These are phyloP conservation scores for Ernsta delagoae DNA, from an alignment of 2,888 invertebrate genomes.

Conservation along the genomic window DNA sequence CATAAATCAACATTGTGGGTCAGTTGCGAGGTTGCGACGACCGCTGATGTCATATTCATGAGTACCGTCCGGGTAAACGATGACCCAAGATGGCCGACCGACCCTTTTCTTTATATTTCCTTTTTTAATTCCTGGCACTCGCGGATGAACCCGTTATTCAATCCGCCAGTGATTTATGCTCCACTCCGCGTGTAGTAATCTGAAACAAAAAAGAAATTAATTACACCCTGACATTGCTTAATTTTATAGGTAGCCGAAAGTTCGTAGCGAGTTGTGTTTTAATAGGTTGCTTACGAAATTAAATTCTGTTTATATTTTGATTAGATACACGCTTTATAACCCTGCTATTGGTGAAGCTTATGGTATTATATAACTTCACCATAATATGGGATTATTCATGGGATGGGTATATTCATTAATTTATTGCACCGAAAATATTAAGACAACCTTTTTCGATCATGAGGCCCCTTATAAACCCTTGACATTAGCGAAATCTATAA, in stretches of 20 bases:
- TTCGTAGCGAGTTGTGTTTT: conserved; percentile 17
- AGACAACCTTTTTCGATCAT: too few species aligned
- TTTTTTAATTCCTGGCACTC: conserved; percentile 53
- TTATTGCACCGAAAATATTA: too few species aligned
- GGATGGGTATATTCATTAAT: too few species aligned
- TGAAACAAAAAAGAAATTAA: conserved; percentile 63
- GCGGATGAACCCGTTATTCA: conserved; percentile 44
- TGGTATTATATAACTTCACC: too few species aligned
- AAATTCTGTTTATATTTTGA: conserved; percentile 21
- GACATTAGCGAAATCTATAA: too few species aligned
- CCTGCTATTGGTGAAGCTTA: too few species aligned
- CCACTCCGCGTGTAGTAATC: conserved; percentile 47
- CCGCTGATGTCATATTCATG: conserved; percentile 81
- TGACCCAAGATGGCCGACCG: conserved; percentile 45
- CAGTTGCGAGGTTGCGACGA: conserved; percentile 50
- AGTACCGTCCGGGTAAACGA: conserved; percentile 51
- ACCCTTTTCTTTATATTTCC: conserved; percentile 61
- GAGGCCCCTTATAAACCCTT: too few species aligned
- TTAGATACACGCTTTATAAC: background rate
- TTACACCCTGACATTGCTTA: conserved; percentile 31
- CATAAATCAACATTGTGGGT: conserved; percentile 73
- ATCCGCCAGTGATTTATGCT: conserved; percentile 57
- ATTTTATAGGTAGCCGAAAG: conserved; percentile 27
- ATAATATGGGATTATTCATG: too few species aligned
- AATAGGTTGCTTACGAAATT: conserved; percentile 19